Conservation (phyloP, 2,888 invertebrate species). For the Drosophila mulleri region DNA sequence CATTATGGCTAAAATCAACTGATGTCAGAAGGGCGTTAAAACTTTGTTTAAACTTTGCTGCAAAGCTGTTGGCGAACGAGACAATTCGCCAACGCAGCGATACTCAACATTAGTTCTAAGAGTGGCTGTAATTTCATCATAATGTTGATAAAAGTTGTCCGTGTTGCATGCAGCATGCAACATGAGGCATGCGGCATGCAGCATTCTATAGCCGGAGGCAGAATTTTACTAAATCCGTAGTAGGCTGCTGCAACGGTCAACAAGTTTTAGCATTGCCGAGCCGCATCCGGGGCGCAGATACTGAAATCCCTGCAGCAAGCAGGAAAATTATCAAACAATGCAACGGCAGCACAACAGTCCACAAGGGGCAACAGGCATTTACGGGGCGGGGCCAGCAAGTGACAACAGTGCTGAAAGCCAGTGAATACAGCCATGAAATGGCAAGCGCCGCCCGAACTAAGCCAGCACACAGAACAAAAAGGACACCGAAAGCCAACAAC, state of each 20-base stretch:
- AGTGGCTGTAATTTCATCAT: constrained; percentile 66
- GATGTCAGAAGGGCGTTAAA: constrained; percentile 14
- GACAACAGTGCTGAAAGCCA: constrained; percentile 47
- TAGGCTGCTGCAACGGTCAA: constrained; percentile 37
- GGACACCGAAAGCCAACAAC: constrained; percentile 1
- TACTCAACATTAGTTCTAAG: constrained; percentile 55
- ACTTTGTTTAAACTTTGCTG: constrained; percentile 37
- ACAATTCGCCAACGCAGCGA: constrained; percentile 61
- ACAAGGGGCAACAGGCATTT: not conserved
- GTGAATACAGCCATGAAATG: constrained; percentile 60
- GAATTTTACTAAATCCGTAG: constrained; percentile 45
- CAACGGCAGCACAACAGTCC: constrained; percentile 3
- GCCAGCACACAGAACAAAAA: constrained; percentile 49
- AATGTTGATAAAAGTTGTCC: constrained; percentile 50
- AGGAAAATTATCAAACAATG: constrained; percentile 76
- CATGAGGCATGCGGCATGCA: constrained; percentile 18
- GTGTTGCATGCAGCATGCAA: constrained; percentile 25
- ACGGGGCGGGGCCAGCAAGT: constrained; percentile 9
- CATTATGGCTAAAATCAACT: constrained; percentile 1
- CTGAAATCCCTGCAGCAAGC: constrained; percentile 38
- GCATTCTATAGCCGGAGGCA: constrained; percentile 1
- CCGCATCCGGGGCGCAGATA: constrained; percentile 45
- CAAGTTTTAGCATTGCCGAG: constrained; percentile 58
- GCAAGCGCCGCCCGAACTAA: constrained; percentile 60
- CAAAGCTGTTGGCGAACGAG: constrained; percentile 32